Percentiles rank a stretch among this genome's conserved stretches.
Evolutionary conservation across 2,113 vertebrate genomes (phyloP).

Genomic region (Chamaetylas fuelleborni): DNA sequence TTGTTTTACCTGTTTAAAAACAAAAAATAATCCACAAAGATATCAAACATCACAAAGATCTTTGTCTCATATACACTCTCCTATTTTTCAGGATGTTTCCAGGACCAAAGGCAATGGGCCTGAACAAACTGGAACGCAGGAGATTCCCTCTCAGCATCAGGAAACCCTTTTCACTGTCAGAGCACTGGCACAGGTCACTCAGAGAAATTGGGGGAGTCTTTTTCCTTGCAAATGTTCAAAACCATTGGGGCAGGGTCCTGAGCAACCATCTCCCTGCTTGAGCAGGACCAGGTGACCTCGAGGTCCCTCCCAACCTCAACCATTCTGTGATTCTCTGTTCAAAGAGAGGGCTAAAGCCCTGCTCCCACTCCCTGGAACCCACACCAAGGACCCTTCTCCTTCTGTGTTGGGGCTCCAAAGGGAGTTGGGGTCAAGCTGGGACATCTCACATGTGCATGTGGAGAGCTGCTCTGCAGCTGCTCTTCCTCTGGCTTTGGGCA

Average conservation of each 20-base stretch:
- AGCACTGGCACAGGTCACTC: not conserved
- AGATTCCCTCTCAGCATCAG: not conserved
- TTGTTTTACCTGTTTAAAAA: not conserved
- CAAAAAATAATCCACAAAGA: rapidly evolving
- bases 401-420: not conserved
- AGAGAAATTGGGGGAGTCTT: not conserved
- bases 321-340: not conserved
- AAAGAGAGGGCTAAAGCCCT: not conserved
- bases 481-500: not conserved
- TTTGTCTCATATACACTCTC: not conserved
- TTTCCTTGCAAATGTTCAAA: not conserved
- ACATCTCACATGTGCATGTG: not conserved
- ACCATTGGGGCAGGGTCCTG: not conserved
- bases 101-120: not conserved
- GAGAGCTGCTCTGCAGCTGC: not conserved
- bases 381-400: not conserved
- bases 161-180: not conserved
- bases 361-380: not conserved
- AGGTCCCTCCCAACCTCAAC: not conserved
- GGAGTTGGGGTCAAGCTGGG: not conserved
- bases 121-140: not conserved
- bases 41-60: not conserved
- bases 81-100: not conserved
- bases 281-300: not conserved
- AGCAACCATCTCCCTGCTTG: not conserved